phyloP scores from a whole-genome alignment of 2,888 invertebrate genomes.

The Anorthoa munda region DNA sequence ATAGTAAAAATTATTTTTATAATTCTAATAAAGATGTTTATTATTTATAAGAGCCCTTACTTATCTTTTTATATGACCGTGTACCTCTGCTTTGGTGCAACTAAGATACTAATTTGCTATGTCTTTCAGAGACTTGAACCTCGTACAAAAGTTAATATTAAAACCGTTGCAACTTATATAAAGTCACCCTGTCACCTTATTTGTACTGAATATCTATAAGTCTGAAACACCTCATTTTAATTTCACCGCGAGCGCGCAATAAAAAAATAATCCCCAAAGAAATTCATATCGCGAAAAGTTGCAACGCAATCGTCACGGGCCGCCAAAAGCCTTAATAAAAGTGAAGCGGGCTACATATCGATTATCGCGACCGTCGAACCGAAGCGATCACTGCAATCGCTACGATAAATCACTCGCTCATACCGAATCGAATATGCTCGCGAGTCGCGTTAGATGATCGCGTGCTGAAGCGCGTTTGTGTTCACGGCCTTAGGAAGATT shows the following conservation, averaged over 20 bases:
- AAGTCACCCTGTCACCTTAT: not conserved
- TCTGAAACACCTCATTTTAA: slow-evolving; percentile 36
- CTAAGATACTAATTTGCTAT: too few species aligned
- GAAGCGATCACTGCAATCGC: slow-evolving; percentile 81
- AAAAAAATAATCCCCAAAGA: slow-evolving; percentile 55
- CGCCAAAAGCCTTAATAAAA: slow-evolving; percentile 78
- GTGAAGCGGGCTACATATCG: slow-evolving; percentile 79
- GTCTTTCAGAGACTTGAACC: not conserved
- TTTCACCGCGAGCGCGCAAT: slow-evolving; percentile 26
- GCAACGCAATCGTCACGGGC: slow-evolving; percentile 76
- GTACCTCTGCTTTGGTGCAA: too few species aligned
- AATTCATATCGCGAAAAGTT: slow-evolving; percentile 70
- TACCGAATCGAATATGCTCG: slow-evolving; percentile 74
- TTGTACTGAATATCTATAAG: not conserved
- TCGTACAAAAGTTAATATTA: not conserved
- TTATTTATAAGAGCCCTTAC: too few species aligned
- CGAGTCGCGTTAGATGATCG: slow-evolving; percentile 73
- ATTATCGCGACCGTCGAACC: slow-evolving; percentile 83
- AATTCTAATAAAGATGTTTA: too few species aligned
- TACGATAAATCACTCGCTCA: slow-evolving; percentile 82
- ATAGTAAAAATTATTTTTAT: not conserved
- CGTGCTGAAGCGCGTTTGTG: slow-evolving; percentile 71
- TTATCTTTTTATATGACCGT: too few species aligned
- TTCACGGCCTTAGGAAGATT: slow-evolving; percentile 71
- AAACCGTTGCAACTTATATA: not conserved